These are phyloP conservation scores for Drosophila melanocephala DNA, from an alignment of 2,888 invertebrate species.

Conservation along the genomic window DNA sequence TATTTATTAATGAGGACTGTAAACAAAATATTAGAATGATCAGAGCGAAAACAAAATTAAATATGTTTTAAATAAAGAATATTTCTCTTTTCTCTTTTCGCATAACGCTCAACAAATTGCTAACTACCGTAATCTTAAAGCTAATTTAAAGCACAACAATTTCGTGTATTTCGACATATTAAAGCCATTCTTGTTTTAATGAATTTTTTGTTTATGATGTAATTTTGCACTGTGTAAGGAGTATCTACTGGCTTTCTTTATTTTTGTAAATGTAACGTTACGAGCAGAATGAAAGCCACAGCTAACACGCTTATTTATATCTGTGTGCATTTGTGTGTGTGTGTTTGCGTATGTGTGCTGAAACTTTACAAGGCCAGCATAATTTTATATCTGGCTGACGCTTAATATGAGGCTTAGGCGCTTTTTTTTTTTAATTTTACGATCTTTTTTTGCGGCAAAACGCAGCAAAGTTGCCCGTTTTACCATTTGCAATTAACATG, in stretches of 20 bases:
- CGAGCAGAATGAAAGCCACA: conserved; percentile 1
- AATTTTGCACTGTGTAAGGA: background rate
- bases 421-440: conserved; percentile 49
- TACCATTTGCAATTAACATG: conserved; percentile 56
- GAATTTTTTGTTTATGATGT: background rate
- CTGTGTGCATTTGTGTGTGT: conserved; percentile 11
- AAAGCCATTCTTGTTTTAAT: background rate
- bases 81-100: background rate
- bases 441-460: conserved; percentile 42
- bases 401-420: conserved; percentile 62
- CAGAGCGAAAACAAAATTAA: background rate
- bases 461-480: conserved; percentile 52
- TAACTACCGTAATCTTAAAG: background rate
- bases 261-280: conserved; percentile 3
- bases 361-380: conserved; percentile 59
- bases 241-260: background rate
- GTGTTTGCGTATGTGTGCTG: conserved; percentile 18
- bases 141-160: background rate
- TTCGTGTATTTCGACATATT: background rate
- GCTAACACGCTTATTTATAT: conserved; percentile 10
- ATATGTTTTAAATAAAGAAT: background rate
- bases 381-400: conserved; percentile 65
- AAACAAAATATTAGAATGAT: background rate
- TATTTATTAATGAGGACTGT: background rate
- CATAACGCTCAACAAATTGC: background rate